Evolutionary conservation across 2,888 invertebrate genomes (phyloP), one percentile per base, ranked within the genome.

Genomic region (Beris chalybata): DNA sequence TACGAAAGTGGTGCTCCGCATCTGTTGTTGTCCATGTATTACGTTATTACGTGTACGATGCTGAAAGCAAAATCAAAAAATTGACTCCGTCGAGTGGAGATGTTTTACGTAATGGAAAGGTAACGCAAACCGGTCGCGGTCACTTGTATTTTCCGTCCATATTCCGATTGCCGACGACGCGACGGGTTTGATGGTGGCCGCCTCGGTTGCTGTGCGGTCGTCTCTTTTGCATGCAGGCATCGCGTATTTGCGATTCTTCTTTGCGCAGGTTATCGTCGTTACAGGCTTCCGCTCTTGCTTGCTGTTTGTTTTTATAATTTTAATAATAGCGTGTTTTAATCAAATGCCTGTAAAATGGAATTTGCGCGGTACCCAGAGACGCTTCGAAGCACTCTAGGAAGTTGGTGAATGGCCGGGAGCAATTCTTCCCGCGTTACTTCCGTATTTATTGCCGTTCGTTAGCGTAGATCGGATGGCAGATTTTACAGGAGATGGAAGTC

Each of bases 111-210:
- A 57, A 57, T 57, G 56, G 47, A 57, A 45, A 57, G 22, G 22
- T 47, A 57, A 47, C 47, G 57, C 45, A 57, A 57, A 57, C 57
- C 57, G 57, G 57, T 57, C 57, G 15, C 57, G 57, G 57, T 57
- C 57, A 45, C 47, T 57, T 44, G 30, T 38, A 56, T 15, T 47
- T 13, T 15, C 22, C 4, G 22, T 52, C 15, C 57, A 44, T 57
- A 47, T 57, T 57, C 6, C 45, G 29, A 22, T 3, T 22, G 22
- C 22, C 22, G 22, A 22, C 22, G 22, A 22, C 22, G 1, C 22
- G n/a, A n/a, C n/a, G 22, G 22, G 22, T 22, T 2, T 22, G 22
- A 22, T 22, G 22, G 22, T 22, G 22, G 22, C 22, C 22, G 22
- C 3, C 22, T 1, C 22, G 22, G 22, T 22, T 22, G 22, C 22